These are phyloP conservation scores for Pseudonaja textilis DNA, from an alignment of 2,113 vertebrate species.

Conservation along the genomic window DNA sequence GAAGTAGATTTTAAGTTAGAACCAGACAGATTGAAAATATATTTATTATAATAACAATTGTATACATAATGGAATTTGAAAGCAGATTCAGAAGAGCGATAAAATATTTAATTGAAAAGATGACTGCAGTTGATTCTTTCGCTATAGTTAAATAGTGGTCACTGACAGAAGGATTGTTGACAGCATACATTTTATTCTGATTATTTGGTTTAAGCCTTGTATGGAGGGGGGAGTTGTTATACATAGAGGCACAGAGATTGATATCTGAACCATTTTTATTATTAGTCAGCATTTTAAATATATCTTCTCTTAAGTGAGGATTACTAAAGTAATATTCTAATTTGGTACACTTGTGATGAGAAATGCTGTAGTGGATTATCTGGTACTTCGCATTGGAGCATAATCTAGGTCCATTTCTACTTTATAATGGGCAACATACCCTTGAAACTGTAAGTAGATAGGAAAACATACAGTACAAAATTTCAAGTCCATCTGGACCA, in stretches of 20 bases:
- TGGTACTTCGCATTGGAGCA: background rate
- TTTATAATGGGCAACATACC: background rate
- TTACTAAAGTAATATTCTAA: background rate
- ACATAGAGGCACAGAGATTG: background rate
- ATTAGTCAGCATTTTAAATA: background rate
- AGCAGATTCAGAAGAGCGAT: background rate
- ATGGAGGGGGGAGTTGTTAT: too few relatives aligned
- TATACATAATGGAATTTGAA: background rate
- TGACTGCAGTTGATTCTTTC: background rate
- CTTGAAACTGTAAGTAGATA: background rate
- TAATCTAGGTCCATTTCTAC: background rate
- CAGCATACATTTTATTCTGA: background rate
- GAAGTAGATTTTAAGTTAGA: conserved; percentile 11
- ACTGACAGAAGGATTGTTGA: background rate
- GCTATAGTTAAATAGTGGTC: background rate
- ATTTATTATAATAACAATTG: background rate
- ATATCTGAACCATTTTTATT: background rate
- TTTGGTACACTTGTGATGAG: background rate
- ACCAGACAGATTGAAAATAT: background rate
- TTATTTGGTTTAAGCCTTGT: background rate
- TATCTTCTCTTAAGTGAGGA: background rate
- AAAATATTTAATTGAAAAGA: background rate
- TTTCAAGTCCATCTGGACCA: background rate
- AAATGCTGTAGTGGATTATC: background rate
- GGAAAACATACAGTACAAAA: background rate